These are phyloP conservation scores for Pipistrellus pipistrellus DNA, from an alignment of 2,797 vertebrate genomes.

Conservation along the genomic window DNA sequence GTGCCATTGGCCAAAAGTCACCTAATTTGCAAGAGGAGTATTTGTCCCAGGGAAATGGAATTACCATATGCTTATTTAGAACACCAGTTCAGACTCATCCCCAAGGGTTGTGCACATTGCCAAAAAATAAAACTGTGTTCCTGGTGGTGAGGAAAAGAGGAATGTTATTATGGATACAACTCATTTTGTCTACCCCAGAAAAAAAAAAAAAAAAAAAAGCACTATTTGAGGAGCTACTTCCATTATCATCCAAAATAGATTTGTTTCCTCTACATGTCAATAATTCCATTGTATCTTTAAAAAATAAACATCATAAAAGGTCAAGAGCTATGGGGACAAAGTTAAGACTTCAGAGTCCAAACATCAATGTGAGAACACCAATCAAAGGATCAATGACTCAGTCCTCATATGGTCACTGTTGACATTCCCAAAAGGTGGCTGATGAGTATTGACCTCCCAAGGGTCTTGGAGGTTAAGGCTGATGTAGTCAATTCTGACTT, in stretches of 20 bases:
- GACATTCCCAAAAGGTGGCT: conserved; percentile 46
- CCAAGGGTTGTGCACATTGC: neutral
- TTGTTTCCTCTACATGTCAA: neutral
- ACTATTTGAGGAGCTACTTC: conserved; percentile 36
- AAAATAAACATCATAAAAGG: conserved; percentile 46
- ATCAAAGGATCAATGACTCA: conserved; percentile 54
- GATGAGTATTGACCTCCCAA: conserved; percentile 55
- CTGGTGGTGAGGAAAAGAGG: neutral
- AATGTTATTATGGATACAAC: neutral
- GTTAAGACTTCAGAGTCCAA: conserved; percentile 60
- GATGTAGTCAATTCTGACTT: conserved; percentile 51
- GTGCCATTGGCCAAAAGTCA: conserved; percentile 43
- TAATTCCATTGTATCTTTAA: conserved; percentile 38
- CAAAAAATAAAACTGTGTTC: conserved; percentile 32
- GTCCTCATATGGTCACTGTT: neutral
- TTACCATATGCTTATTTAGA: neutral
- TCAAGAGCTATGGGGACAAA: conserved; percentile 28
- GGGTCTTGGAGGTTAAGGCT: conserved; percentile 50
- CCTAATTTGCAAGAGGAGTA: conserved; percentile 21
- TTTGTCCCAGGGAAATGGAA: conserved; percentile 41
- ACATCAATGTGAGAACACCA: conserved; percentile 59
- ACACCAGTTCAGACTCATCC: neutral
- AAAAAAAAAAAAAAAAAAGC: conserved; percentile 1
- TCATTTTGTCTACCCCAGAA: conserved; percentile 26
- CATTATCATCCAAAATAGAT: conserved; percentile 54